A percentile compares a stretch with the other conserved stretches of the same genome.
Evolutionary conservation across 2,113 vertebrate genomes (phyloP).

Genomic region (Carettochelys insculpta): DNA sequence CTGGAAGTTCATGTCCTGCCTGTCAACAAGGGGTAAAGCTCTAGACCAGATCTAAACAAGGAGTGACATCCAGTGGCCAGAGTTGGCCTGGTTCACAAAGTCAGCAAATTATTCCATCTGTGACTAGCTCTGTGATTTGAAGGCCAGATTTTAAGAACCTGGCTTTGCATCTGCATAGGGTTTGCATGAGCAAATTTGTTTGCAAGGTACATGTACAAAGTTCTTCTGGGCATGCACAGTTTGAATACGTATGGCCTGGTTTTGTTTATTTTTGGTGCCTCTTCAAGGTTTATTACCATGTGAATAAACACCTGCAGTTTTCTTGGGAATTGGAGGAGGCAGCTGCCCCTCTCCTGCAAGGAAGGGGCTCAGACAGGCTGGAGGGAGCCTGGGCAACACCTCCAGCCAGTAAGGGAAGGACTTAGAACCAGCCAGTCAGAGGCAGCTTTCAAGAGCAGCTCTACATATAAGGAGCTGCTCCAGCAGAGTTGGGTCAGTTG

Average conservation of each 20-base stretch:
- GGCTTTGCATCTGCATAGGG: too few relatives aligned
- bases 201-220: not conserved
- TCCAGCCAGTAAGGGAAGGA: too few relatives aligned
- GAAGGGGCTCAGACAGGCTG: too few relatives aligned
- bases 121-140: constrained; percentile 20
- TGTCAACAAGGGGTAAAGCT: constrained; percentile 25
- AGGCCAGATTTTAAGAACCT: constrained; percentile 30
- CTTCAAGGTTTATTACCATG: not conserved
- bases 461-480: too few relatives aligned
- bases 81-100: constrained; percentile 53
- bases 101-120: constrained; percentile 54
- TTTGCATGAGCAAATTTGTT: constrained; percentile 25
- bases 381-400: too few relatives aligned
- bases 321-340: too few relatives aligned
- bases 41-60: constrained; percentile 20
- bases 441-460: too few relatives aligned
- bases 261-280: too few relatives aligned
- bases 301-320: not conserved
- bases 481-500: too few relatives aligned
- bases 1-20: not conserved
- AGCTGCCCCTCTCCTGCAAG: too few relatives aligned
- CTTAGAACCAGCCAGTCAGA: too few relatives aligned
- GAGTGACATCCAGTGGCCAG: constrained; percentile 40
- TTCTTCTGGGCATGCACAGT: not conserved
- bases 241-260: too few relatives aligned